phyloP scores from a whole-genome alignment of 2,797 vertebrate genomes.

The Bradypodion pumilum region DNA sequence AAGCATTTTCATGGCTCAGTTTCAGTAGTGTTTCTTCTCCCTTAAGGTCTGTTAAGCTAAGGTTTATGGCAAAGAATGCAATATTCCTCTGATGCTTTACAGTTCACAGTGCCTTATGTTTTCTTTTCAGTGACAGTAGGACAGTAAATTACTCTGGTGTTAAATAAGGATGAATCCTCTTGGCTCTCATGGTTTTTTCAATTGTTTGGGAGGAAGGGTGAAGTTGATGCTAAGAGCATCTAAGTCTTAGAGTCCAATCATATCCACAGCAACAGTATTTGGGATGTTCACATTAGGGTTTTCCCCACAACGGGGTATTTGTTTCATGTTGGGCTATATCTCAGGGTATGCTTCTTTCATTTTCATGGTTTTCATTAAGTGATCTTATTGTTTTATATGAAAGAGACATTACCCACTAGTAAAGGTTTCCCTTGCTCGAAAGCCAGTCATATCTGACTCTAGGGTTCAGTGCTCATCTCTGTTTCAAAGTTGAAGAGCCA shows the following conservation, averaged over 20 bases:
- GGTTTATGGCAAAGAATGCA: constrained; percentile 8
- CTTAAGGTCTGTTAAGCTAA: constrained; percentile 25
- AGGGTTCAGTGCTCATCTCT: too few relatives aligned
- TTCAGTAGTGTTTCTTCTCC: constrained; percentile 14
- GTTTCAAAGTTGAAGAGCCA: too few relatives aligned
- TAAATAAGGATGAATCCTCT: constrained; percentile 4
- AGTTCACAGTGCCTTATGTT: neutral
- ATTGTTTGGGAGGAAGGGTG: neutral
- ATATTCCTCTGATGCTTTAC: constrained; percentile 12
- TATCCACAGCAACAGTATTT: neutral
- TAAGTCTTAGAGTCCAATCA: neutral
- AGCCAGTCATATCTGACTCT: too few relatives aligned
- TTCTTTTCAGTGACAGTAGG: constrained; percentile 11
- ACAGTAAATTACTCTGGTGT: neutral
- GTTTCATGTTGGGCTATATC: too few relatives aligned
- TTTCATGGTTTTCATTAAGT: too few relatives aligned
- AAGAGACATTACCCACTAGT: too few relatives aligned
- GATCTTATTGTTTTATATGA: too few relatives aligned
- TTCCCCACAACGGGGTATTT: too few relatives aligned
- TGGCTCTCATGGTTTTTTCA: neutral
- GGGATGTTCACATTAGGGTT: too few relatives aligned
- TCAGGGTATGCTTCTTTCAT: too few relatives aligned
- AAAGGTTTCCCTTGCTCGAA: too few relatives aligned
- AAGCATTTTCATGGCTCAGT: constrained; percentile 8
- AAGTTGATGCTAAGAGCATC: neutral